Evolutionary conservation across 1,140 invertebrate species (phyloP).

Genomic region (Pararge aegeria): DNA sequence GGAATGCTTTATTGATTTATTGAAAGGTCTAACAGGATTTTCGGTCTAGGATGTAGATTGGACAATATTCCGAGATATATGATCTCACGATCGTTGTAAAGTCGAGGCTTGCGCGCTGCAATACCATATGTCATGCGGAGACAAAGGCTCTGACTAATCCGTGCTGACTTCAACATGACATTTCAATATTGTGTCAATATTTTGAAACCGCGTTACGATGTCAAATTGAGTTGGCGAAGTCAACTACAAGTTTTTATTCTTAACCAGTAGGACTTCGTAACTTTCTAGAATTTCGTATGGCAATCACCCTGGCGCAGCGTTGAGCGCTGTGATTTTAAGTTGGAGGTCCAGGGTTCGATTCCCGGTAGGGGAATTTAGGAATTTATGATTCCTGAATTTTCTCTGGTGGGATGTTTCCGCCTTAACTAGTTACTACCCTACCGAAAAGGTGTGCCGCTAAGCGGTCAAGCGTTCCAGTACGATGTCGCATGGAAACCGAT

Average conservation of each 20-base stretch:
- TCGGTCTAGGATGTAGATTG: not conserved
- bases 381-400: too few relatives aligned
- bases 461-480: too few relatives aligned
- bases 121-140: constrained; percentile 13
- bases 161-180: constrained; percentile 5
- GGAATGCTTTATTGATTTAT: constrained; percentile 1
- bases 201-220: constrained; percentile 28
- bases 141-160: constrained; percentile 20
- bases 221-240: constrained; percentile 11
- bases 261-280: not conserved
- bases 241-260: not conserved
- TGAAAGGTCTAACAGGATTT: not conserved
- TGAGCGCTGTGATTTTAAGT: too few relatives aligned
- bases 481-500: too few relatives aligned
- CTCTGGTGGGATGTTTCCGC: too few relatives aligned
- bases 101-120: not conserved
- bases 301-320: too few relatives aligned
- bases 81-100: not conserved
- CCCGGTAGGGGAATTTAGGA: too few relatives aligned
- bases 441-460: too few relatives aligned
- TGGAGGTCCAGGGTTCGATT: too few relatives aligned
- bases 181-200: constrained; percentile 19
- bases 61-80: not conserved
- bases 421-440: too few relatives aligned
- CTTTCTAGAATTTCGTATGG: too few relatives aligned